Evolutionary conservation across 2,888 invertebrate genomes (phyloP).

Genomic region (Pasiphila rectangulata): DNA sequence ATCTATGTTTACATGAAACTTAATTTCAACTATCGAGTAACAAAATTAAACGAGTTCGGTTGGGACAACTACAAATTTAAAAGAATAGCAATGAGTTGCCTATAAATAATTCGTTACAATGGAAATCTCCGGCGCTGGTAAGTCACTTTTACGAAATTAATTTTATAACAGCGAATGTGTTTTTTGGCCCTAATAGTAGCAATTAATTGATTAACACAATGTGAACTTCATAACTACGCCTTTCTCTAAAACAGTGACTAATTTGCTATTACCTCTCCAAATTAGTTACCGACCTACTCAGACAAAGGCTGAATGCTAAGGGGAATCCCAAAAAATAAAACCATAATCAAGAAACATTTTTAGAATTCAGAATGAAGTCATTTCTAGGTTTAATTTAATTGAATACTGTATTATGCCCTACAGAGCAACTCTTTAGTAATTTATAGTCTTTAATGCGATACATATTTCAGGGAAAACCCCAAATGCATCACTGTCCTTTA

Average conservation of each 20-base stretch:
- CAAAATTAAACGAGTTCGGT: neutral
- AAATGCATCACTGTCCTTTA: constrained; percentile 81
- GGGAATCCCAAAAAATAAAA: constrained; percentile 34
- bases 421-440: too few relatives aligned
- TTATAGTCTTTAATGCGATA: too few relatives aligned
- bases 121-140: constrained; percentile 71
- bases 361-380: too few relatives aligned
- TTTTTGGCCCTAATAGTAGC: too few relatives aligned
- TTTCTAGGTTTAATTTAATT: too few relatives aligned
- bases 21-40: too few relatives aligned
- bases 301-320: constrained; percentile 46
- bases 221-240: constrained; percentile 2
- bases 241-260: neutral
- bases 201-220: too few relatives aligned
- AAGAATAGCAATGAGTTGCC: constrained; percentile 46
- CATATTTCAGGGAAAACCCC: constrained; percentile 64
- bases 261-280: constrained; percentile 1
- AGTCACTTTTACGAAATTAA: constrained; percentile 31
- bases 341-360: neutral
- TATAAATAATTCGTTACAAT: constrained; percentile 44
- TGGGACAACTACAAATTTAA: neutral
- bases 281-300: too few relatives aligned
- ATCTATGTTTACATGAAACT: neutral
- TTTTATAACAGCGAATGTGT: too few relatives aligned
- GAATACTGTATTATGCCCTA: too few relatives aligned